Evolutionary conservation across 2,113 vertebrate species (phyloP).

Genomic region (Edolisoma coerulescens): DNA sequence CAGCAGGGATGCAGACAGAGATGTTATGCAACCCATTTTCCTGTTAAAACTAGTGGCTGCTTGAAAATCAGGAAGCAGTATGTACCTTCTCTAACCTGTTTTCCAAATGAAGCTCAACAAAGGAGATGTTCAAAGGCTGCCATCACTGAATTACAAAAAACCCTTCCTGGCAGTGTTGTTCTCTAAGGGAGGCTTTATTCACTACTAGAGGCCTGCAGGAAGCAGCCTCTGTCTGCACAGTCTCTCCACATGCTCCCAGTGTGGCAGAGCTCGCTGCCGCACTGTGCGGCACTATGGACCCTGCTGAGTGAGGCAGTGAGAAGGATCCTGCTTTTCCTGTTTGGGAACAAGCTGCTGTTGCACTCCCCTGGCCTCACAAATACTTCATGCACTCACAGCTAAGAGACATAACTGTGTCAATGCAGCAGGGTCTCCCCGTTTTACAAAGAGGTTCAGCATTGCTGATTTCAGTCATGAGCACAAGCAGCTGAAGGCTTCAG

Average conservation of each 20-base stretch:
- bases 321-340: not conserved
- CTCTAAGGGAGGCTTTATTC: not conserved
- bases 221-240: not conserved
- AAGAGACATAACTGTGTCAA: not conserved
- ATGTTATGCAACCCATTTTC: not conserved
- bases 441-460: not conserved
- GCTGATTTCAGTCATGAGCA: not conserved
- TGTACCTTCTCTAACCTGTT: not conserved
- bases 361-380: not conserved
- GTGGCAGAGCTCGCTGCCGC: accelerated
- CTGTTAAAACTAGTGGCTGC: not conserved
- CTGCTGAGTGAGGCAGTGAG: not conserved
- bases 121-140: not conserved
- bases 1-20: not conserved
- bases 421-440: not conserved
- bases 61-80: not conserved
- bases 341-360: not conserved
- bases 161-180: not conserved
- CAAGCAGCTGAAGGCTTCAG: not conserved
- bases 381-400: not conserved
- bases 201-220: not conserved
- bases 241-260: accelerated
- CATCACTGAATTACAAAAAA: not conserved
- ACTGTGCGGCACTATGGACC: accelerated
- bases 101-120: not conserved